A percentile compares a stretch with the other conserved stretches of the same genome.
phyloP scores from a whole-genome alignment of 2,113 vertebrate genomes.

The Capricornis sumatraensis region DNA sequence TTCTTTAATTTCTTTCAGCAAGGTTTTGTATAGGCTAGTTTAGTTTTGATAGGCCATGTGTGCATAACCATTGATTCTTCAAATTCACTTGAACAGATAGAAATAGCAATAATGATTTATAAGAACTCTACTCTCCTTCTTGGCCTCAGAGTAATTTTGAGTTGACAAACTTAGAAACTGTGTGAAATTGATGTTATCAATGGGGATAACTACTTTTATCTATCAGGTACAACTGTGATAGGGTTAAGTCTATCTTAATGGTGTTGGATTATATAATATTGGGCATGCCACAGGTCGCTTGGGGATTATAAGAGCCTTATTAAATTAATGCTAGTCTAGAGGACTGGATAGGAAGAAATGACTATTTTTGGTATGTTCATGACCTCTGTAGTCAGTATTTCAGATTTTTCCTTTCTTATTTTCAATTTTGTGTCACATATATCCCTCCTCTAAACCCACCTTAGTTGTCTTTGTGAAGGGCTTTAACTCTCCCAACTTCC shows the following conservation, averaged over 20 bases:
- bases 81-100: not conserved
- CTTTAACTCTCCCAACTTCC: not conserved
- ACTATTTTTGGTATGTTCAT: not conserved
- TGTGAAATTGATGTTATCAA: not conserved
- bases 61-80: not conserved
- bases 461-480: not conserved
- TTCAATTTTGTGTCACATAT: not conserved
- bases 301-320: not conserved
- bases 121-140: not conserved
- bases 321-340: not conserved
- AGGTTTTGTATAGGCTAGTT: not conserved
- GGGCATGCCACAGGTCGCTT: not conserved
- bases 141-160: not conserved
- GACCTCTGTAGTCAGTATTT: not conserved
- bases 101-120: not conserved
- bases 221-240: not conserved
- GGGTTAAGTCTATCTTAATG: not conserved
- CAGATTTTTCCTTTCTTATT: not conserved
- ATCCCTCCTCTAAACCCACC: not conserved
- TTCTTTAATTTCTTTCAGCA: not conserved
- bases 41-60: not conserved
- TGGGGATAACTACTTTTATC: not conserved
- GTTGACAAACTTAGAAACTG: not conserved
- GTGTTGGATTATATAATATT: not conserved
- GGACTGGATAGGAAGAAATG: not conserved